A percentile compares a stretch with the other conserved stretches of the same genome.
Evolutionary conservation across 2,797 vertebrate species (phyloP).

Genomic region (Alectoris magna): DNA sequence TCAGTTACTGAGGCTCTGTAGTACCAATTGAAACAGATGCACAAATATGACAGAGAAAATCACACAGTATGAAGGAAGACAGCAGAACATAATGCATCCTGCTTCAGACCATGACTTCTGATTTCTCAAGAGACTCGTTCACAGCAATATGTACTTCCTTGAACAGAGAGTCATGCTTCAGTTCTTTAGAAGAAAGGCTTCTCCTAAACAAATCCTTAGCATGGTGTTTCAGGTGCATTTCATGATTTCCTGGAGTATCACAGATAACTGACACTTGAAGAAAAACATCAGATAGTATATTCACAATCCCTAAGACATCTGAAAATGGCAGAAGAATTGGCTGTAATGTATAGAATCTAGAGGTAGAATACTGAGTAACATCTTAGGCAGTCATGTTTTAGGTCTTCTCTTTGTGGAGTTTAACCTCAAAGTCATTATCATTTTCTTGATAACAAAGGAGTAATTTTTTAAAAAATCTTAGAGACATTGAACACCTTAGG

Average conservation of each 20-base stretch:
- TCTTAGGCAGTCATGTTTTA: accelerated
- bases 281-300: background rate
- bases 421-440: background rate
- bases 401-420: background rate
- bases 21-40: background rate
- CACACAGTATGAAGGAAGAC: background rate
- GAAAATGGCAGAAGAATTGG: background rate
- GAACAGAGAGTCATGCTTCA: background rate
- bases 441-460: background rate
- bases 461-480: background rate
- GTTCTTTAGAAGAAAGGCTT: background rate
- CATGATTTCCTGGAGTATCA: background rate
- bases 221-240: background rate
- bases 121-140: background rate
- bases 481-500: background rate
- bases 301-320: constrained; percentile 3
- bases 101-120: background rate
- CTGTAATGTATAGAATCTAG: background rate
- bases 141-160: background rate
- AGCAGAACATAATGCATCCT: background rate
- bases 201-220: background rate
- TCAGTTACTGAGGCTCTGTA: background rate
- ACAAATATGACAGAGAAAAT: background rate
- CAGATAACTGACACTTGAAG: background rate
- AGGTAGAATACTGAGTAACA: background rate